A percentile compares a stretch with the other conserved stretches of the same genome.
These are phyloP conservation scores for Megalops atlanticus DNA, from an alignment of 2,113 vertebrate genomes.

Conservation along the genomic window DNA sequence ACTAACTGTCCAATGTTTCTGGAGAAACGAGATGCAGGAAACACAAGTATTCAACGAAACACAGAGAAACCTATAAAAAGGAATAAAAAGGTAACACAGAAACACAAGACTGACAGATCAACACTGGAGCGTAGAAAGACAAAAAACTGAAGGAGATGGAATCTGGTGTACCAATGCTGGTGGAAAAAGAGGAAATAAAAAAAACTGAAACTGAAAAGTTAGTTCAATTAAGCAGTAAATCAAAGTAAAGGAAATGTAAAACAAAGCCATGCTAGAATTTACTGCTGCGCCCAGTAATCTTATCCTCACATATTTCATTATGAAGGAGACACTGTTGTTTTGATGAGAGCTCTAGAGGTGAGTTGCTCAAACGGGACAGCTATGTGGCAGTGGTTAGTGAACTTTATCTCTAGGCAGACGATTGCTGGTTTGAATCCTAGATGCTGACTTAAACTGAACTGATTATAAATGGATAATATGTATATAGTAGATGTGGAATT, in stretches of 20 bases:
- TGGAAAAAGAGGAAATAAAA: conserved; percentile 65
- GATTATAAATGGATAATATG: too few relatives aligned
- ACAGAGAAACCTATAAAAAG: conserved; percentile 78
- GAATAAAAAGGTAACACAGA: conserved; percentile 49
- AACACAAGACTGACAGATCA: conserved; percentile 55
- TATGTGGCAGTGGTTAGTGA: not conserved
- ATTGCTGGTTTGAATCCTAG: not conserved
- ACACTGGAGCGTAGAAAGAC: conserved; percentile 55
- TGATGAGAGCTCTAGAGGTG: too few relatives aligned
- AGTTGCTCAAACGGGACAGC: not conserved
- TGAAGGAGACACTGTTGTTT: too few relatives aligned
- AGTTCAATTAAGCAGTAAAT: not conserved
- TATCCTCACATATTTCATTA: not conserved
- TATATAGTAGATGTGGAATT: too few relatives aligned
- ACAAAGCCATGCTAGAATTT: not conserved
- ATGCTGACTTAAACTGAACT: too few relatives aligned
- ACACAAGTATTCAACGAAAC: conserved; percentile 68
- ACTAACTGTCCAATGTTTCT: conserved; percentile 64
- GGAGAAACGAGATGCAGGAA: conserved; percentile 67
- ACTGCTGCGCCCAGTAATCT: not conserved
- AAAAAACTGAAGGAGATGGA: conserved; percentile 60
- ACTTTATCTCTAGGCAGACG: not conserved
- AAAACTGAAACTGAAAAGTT: not conserved
- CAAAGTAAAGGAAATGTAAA: not conserved
- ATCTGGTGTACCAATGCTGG: conserved; percentile 83